A percentile compares a stretch with the other conserved stretches of the same genome.
phyloP scores from a whole-genome alignment of 2,113 vertebrate genomes.

The Trematomus loennbergii region DNA sequence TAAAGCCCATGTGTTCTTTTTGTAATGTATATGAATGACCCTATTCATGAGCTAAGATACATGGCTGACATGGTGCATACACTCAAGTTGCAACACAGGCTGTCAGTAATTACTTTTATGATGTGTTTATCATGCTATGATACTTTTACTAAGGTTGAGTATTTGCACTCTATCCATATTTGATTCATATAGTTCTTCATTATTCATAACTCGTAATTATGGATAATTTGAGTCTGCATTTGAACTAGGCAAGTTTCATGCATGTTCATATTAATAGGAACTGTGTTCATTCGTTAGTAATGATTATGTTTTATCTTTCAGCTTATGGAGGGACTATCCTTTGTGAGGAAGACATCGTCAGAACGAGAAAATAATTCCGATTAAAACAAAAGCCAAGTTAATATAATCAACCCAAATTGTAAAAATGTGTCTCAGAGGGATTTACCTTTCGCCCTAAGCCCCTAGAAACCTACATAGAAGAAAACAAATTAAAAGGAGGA shows the following conservation, averaged over 20 bases:
- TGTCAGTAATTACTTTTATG: no score
- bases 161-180: no score
- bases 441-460: not conserved
- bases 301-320: constrained; percentile 69
- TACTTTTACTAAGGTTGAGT: no score
- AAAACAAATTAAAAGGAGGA: not conserved
- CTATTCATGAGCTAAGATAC: not conserved
- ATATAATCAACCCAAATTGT: not conserved
- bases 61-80: not conserved
- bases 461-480: not conserved
- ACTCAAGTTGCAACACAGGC: not conserved
- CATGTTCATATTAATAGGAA: not conserved
- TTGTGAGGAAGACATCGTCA: constrained; percentile 57
- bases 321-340: constrained; percentile 82
- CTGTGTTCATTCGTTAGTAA: not conserved
- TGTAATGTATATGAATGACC: no score
- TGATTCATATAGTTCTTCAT: no score
- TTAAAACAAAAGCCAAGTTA: not conserved
- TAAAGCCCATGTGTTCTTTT: no score
- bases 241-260: not conserved
- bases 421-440: not conserved
- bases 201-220: not conserved
- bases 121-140: no score
- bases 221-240: not conserved
- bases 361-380: not conserved